Evolutionary conservation across 2,113 vertebrate species (phyloP).

Genomic region (Myotis davidii): DNA sequence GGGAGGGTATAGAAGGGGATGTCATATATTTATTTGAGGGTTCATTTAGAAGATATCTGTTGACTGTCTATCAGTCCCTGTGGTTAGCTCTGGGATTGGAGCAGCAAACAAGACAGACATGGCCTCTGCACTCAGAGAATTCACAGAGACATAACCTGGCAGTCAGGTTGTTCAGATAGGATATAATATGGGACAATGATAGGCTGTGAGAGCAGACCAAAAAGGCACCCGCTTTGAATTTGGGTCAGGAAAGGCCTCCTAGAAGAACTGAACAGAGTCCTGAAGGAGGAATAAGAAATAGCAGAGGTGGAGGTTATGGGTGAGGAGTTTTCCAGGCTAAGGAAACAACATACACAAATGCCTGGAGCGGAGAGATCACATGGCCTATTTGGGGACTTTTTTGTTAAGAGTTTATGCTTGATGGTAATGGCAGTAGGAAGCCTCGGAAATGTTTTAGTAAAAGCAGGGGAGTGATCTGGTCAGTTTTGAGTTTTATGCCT

Average conservation of each 20-base stretch:
- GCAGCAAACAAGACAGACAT: not conserved
- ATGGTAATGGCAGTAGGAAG: not conserved
- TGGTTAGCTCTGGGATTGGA: not conserved
- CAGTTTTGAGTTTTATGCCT: not conserved
- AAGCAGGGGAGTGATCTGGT: not conserved
- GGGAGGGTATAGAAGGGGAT: too few relatives aligned
- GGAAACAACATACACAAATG: not conserved
- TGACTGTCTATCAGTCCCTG: not conserved
- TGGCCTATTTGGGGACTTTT: not conserved
- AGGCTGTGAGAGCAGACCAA: not conserved
- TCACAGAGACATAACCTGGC: not conserved
- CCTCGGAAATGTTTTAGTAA: not conserved
- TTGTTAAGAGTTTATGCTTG: not conserved
- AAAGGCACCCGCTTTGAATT: not conserved
- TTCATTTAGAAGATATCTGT: not conserved
- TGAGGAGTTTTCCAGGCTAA: not conserved
- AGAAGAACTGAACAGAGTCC: not conserved
- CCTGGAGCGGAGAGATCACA: not conserved
- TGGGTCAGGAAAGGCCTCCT: not conserved
- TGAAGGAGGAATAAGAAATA: not conserved
- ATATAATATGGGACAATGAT: not conserved
- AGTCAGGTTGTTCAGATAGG: not conserved
- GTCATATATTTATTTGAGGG: not conserved
- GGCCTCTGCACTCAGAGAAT: not conserved
- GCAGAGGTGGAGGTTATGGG: not conserved